phyloP scores from a whole-genome alignment of 2,797 vertebrate genomes.

The Podarcis lilfordi region DNA sequence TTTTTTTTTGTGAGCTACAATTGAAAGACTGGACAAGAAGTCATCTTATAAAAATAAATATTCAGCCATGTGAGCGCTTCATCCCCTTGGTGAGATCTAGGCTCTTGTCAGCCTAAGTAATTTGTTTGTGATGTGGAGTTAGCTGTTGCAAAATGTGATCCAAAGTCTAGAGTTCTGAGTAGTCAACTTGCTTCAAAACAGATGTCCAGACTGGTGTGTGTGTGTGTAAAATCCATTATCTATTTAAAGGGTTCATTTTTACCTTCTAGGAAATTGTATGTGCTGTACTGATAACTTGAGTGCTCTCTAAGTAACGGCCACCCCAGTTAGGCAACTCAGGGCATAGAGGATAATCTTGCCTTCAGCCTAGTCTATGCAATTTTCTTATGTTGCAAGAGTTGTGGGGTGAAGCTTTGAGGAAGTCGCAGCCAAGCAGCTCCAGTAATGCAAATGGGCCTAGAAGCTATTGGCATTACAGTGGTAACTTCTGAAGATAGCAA shows the following conservation, averaged over 20 bases:
- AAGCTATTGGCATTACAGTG: slow-evolving; percentile 12
- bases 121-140: background rate
- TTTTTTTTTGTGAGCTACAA: background rate
- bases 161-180: background rate
- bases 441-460: background rate
- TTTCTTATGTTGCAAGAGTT: background rate
- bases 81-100: background rate
- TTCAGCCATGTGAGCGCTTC: background rate
- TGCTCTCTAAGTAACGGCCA: background rate
- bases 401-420: background rate
- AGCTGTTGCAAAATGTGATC: background rate
- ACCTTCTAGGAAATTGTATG: background rate
- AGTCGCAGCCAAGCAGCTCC: background rate
- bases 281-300: background rate
- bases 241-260: background rate
- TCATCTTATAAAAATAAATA: background rate
- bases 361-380: background rate
- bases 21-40: background rate
- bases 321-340: background rate
- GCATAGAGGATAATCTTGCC: too few relatives aligned
- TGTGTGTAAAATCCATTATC: background rate
- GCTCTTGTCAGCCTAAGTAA: background rate
- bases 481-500: background rate
- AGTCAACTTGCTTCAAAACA: background rate
- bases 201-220: background rate